A percentile compares a stretch with the other conserved stretches of the same genome.
Evolutionary conservation across 2,113 vertebrate species (phyloP).

Genomic region (Anguilla japonica): DNA sequence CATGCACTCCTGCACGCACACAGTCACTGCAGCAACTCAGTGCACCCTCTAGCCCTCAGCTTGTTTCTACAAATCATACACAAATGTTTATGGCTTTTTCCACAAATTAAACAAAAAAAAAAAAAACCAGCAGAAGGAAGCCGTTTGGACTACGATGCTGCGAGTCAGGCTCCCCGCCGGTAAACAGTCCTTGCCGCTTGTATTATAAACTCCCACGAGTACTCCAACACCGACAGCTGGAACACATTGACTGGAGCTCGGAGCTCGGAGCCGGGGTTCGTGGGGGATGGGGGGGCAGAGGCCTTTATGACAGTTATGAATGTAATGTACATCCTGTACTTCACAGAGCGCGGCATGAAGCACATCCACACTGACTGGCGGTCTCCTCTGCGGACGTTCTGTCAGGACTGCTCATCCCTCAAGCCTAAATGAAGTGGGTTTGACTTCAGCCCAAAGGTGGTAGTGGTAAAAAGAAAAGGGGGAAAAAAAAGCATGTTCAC

Average conservation of each 20-base stretch:
- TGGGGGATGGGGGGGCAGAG: slow-evolving; percentile 15
- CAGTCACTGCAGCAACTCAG: background rate
- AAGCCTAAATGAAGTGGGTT: background rate
- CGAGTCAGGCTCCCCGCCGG: slow-evolving; percentile 34
- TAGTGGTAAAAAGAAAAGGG: background rate
- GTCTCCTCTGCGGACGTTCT: background rate
- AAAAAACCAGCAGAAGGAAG: background rate
- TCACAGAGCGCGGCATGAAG: background rate
- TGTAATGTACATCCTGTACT: slow-evolving; percentile 2
- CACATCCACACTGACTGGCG: background rate
- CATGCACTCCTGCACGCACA: background rate
- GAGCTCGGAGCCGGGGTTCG: background rate
- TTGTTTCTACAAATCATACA: slow-evolving; percentile 50
- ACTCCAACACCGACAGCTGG: slow-evolving; percentile 39
- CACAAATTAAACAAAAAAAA: slow-evolving; percentile 62
- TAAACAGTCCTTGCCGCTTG: slow-evolving; percentile 35
- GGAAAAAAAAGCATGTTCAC: background rate
- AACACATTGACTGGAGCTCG: slow-evolving; percentile 35
- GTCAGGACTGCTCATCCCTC: background rate
- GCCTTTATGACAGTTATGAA: background rate
- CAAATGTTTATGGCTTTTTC: slow-evolving; percentile 61
- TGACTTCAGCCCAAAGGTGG: background rate
- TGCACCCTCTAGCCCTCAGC: slow-evolving; percentile 6
- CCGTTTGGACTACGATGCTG: slow-evolving; percentile 35
- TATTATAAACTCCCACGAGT: slow-evolving; percentile 38